Evolutionary conservation across 64 coral and sea anemone species (phyloP).

Genomic region (Stichodactyla helianthus): DNA sequence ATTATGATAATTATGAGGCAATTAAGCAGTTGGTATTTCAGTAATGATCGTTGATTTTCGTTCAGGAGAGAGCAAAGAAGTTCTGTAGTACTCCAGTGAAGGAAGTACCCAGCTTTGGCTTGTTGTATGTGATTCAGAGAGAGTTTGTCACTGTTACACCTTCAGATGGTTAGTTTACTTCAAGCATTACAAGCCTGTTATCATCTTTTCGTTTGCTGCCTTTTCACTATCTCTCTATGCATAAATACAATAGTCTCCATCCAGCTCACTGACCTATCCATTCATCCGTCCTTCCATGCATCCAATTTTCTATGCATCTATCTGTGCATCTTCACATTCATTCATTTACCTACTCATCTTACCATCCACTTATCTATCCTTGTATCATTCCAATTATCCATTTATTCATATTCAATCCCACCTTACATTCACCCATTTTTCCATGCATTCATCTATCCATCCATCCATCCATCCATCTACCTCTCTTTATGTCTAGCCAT

Average conservation of each 20-base stretch:
- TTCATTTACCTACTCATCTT: background rate
- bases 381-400: too few species aligned
- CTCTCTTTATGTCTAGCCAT: too few species aligned
- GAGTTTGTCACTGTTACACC: slow-evolving; percentile 60
- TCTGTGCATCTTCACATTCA: background rate
- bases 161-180: slow-evolving; percentile 45
- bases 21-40: background rate
- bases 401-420: background rate
- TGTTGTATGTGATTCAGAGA: slow-evolving; percentile 69
- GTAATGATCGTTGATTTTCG: background rate
- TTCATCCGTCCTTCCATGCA: background rate
- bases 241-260: too few species aligned
- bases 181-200: background rate
- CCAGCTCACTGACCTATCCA: too few species aligned
- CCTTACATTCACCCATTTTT: background rate
- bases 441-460: too few species aligned
- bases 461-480: too few species aligned
- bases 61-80: slow-evolving; percentile 29
- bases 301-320: background rate
- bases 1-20: background rate
- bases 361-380: too few species aligned
- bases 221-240: background rate
- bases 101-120: slow-evolving; percentile 28
- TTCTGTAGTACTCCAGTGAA: slow-evolving; percentile 43
- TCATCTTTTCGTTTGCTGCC: too few species aligned